Conservation (phyloP, 37 sponge, comb jelly and placozoan species). For the Cladorhizidae sp. region DNA sequence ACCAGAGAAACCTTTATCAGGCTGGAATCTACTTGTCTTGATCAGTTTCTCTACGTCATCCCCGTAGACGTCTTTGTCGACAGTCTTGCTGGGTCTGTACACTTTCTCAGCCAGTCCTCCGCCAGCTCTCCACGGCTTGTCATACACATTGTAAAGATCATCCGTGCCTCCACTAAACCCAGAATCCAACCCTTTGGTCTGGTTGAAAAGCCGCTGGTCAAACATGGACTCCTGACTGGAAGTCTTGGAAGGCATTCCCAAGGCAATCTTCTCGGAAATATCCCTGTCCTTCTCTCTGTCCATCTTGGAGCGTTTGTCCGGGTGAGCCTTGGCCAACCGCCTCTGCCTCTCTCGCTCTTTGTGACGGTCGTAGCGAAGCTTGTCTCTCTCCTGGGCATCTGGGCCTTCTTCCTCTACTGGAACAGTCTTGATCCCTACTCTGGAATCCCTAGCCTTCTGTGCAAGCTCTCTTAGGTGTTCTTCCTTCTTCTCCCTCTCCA, state of each 20-base stretch:
- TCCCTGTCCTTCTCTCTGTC: slow-evolving; percentile 90
- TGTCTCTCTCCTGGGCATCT: slow-evolving; percentile 81
- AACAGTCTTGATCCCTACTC: slow-evolving; percentile 71
- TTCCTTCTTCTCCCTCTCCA: slow-evolving; percentile 90
- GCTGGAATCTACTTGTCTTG: slow-evolving; percentile 93
- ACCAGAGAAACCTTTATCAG: slow-evolving; percentile 93
- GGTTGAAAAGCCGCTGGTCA: slow-evolving; percentile 97
- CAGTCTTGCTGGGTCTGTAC: slow-evolving; percentile 87
- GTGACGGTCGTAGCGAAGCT: slow-evolving; percentile 95
- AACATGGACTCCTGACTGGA: slow-evolving; percentile 79
- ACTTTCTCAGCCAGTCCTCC: slow-evolving; percentile 85
- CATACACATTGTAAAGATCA: slow-evolving; percentile 97
- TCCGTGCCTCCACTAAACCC: slow-evolving; percentile 80
- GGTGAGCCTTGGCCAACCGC: slow-evolving; percentile 82
- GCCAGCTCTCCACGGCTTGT: slow-evolving; percentile 95
- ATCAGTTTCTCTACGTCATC: slow-evolving; percentile 94
- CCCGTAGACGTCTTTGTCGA: slow-evolving; percentile 96
- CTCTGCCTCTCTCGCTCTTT: slow-evolving; percentile 96
- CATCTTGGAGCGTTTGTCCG: slow-evolving; percentile 71
- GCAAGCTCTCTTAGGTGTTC: slow-evolving; percentile 84
- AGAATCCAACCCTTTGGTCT: slow-evolving; percentile 84
- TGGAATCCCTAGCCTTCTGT: slow-evolving; percentile 89
- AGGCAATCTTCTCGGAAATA: slow-evolving; percentile 94
- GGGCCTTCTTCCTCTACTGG: slow-evolving; percentile 49
- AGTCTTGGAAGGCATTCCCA: slow-evolving; percentile 80